Conservation (phyloP, 2,797 vertebrate genomes). For the Erethizon dorsatum region DNA sequence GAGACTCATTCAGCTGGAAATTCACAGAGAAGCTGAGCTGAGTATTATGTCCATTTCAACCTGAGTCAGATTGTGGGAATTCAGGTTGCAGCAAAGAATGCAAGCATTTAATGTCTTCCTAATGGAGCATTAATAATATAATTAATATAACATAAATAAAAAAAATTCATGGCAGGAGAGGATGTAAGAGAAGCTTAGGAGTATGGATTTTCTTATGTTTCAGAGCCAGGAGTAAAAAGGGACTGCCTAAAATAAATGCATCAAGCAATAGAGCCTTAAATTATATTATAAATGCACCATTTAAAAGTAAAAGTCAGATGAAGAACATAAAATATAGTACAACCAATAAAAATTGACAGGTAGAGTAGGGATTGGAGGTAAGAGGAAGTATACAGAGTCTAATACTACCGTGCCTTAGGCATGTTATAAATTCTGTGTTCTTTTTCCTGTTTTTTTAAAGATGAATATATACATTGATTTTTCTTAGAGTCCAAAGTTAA, state of each 20-base stretch:
- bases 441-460: background rate
- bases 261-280: slow-evolving; percentile 12
- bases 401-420: background rate
- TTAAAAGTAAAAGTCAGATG: background rate
- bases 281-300: slow-evolving; percentile 8
- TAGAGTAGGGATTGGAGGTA: background rate
- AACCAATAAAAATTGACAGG: background rate
- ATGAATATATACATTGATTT: background rate
- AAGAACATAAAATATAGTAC: background rate
- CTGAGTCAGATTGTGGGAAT: background rate
- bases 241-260: slow-evolving; percentile 25
- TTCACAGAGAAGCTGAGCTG: slow-evolving; percentile 17
- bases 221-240: background rate
- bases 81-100: background rate
- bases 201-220: background rate
- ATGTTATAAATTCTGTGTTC: background rate
- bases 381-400: background rate
- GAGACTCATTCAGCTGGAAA: slow-evolving; percentile 11
- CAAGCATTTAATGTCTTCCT: slow-evolving; percentile 27
- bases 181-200: background rate
- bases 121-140: slow-evolving; percentile 27
- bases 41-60: background rate
- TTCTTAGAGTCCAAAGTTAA: background rate
- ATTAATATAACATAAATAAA: slow-evolving; percentile 11
- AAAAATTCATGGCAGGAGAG: background rate